Conservation (phyloP, 1,140 invertebrate genomes). For the Scaptomyza hsui region DNA sequence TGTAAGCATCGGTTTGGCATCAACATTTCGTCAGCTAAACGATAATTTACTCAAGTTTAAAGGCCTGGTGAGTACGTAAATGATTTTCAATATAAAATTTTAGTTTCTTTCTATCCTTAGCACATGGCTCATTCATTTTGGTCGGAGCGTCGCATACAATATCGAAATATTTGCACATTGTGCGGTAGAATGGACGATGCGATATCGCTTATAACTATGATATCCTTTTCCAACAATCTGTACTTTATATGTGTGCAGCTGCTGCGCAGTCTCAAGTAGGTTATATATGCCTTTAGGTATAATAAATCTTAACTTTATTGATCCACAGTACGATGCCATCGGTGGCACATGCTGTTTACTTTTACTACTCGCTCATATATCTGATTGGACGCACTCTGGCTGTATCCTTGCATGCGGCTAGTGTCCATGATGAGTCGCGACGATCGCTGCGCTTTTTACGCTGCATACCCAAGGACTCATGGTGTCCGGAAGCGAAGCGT, state of each 20-base stretch:
- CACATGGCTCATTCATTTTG: conserved; percentile 70
- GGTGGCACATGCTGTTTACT: conserved; percentile 85
- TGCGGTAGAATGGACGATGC: conserved; percentile 73
- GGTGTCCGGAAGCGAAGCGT: conserved; percentile 86
- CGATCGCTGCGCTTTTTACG: conserved; percentile 86
- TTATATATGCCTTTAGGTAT: not conserved
- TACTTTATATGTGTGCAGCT: conserved; percentile 83
- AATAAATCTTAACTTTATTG: not conserved
- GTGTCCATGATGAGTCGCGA: conserved; percentile 87
- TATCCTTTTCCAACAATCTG: conserved; percentile 81
- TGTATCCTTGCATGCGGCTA: conserved; percentile 87
- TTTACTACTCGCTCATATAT: conserved; percentile 88
- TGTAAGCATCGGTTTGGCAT: conserved; percentile 71
- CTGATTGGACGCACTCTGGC: conserved; percentile 86
- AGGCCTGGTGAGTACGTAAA: conserved; percentile 58
- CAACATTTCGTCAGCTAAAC: conserved; percentile 73
- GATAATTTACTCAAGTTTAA: conserved; percentile 75
- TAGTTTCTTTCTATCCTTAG: conserved; percentile 28
- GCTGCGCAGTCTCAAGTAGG: conserved; percentile 73
- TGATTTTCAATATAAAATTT: not conserved
- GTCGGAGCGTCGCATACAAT: conserved; percentile 74
- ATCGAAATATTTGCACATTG: conserved; percentile 76
- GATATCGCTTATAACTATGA: conserved; percentile 80
- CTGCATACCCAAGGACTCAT: conserved; percentile 86
- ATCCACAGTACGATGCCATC: conserved; percentile 76